Evolutionary conservation across 1,140 invertebrate genomes (phyloP).

Genomic region (Conus ventricosus): DNA sequence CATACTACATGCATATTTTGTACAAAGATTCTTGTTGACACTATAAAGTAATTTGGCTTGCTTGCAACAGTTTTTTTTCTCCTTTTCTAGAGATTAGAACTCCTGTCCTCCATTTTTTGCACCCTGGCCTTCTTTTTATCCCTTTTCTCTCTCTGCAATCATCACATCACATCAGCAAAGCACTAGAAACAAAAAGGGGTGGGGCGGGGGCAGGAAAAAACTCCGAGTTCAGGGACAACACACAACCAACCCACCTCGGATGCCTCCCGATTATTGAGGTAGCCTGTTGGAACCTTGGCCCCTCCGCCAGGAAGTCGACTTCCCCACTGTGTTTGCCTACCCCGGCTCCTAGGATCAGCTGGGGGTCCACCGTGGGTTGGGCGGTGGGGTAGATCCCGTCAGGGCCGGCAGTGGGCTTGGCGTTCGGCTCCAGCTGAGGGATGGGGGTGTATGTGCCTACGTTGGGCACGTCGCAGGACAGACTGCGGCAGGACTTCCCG

Average conservation of each 20-base stretch:
- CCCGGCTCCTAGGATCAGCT: conserved; percentile 16
- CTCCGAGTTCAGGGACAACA: too few relatives aligned
- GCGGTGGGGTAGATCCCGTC: conserved; percentile 20
- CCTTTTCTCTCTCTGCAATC: too few relatives aligned
- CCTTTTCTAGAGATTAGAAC: too few relatives aligned
- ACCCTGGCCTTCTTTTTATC: too few relatives aligned
- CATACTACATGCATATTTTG: too few relatives aligned
- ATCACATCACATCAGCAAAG: too few relatives aligned
- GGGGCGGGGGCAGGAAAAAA: too few relatives aligned
- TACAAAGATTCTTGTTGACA: too few relatives aligned
- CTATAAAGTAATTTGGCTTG: too few relatives aligned
- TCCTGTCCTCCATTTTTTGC: too few relatives aligned
- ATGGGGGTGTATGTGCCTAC: conserved; percentile 42
- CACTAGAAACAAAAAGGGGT: too few relatives aligned
- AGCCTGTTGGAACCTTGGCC: neutral
- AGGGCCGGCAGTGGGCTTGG: conserved; percentile 26
- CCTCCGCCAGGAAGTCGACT: conserved; percentile 39
- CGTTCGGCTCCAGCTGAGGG: conserved; percentile 45
- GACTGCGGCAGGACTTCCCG: conserved; percentile 52
- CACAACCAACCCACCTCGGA: conserved; percentile 22
- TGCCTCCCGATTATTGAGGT: conserved; percentile 4
- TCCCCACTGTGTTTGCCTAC: neutral
- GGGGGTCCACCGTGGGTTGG: conserved; percentile 30
- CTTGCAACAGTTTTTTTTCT: too few relatives aligned
- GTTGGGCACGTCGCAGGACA: conserved; percentile 51